Evolutionary conservation across 2,113 vertebrate genomes (phyloP), one percentile per base, ranked within the genome.

Genomic region (Varanus salvator): DNA sequence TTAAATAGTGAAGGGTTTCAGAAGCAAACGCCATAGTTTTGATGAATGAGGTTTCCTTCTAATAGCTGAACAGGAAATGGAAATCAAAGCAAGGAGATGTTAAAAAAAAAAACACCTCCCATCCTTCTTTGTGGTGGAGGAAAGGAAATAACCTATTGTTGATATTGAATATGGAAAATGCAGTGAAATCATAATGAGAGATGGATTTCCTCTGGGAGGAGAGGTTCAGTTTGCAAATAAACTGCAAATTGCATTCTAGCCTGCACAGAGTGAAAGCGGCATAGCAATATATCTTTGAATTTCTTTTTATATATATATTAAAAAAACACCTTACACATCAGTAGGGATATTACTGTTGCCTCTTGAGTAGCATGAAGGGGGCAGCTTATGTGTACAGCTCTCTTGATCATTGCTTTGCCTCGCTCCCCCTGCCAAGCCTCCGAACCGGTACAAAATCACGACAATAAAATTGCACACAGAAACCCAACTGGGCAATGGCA

Each of bases 31-130:
- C 89, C 92, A 89, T 91, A 93, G 91, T 92, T 94, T 88, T 96
- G 95, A 97, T 93, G 89, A 95, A 96, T 96, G 94, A 75, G 68
- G 64, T 90, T 95, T 95, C 91, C 94, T 95, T 92, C 89, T 96
- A 96, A 96, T 93, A 88, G 92, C 87, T 93, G 96, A 93, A 96
- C 90, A 94, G 93, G 94, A 96, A 94, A 95, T 93, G 91, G 89
- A 96, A 96, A 95, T 90, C 92, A 90, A 93, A 96, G 85, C n/a
- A 87, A 90, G 90, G 84, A 85, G 88, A 83, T 80, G 64, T 78
- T 72, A 86, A 91, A 77, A 80, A 48, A 69, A 83, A 93, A 44
- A 60, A 60, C 54, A 54, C 17, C 2, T 19, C 19, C 6, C 0
- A 7, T 89, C 90, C 81, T 92, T 77, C 92, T 76, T 87, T 94